Percentiles rank a stretch among this genome's conserved stretches.
These are phyloP conservation scores for Hystrix brachyura DNA, from an alignment of 2,113 vertebrate genomes.

Conservation along the genomic window DNA sequence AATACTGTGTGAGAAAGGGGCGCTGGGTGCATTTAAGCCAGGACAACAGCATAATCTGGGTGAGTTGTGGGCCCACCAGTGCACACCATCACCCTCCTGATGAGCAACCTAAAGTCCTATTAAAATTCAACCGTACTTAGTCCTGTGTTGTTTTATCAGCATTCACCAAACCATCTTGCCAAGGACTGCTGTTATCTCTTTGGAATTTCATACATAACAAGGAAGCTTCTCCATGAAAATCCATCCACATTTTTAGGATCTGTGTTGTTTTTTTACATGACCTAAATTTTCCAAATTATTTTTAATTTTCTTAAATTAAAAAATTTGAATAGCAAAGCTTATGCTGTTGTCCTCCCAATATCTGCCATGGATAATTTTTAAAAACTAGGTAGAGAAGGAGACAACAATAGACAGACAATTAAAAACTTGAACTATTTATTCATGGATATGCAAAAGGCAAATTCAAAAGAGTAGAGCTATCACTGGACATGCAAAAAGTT, in stretches of 20 bases:
- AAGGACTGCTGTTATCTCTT: not conserved
- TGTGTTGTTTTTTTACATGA: constrained; percentile 6
- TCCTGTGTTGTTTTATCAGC: not conserved
- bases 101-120: not conserved
- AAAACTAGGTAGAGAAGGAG: not conserved
- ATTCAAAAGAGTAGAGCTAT: not conserved
- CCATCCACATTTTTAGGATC: not conserved
- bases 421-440: not conserved
- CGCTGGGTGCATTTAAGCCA: not conserved
- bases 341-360: not conserved
- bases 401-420: not conserved
- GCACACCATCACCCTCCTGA: not conserved
- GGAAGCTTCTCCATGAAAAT: not conserved
- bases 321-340: constrained; percentile 16
- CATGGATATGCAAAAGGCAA: not conserved
- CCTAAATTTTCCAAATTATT: not conserved
- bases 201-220: not conserved
- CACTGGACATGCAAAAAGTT: not conserved
- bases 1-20: not conserved
- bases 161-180: not conserved
- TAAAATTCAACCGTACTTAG: not conserved
- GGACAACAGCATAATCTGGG: not conserved
- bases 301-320: constrained; percentile 32
- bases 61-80: not conserved
- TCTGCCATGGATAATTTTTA: not conserved